These are phyloP conservation scores for Arion vulgaris DNA, from an alignment of 1,140 invertebrate genomes.

Conservation along the genomic window DNA sequence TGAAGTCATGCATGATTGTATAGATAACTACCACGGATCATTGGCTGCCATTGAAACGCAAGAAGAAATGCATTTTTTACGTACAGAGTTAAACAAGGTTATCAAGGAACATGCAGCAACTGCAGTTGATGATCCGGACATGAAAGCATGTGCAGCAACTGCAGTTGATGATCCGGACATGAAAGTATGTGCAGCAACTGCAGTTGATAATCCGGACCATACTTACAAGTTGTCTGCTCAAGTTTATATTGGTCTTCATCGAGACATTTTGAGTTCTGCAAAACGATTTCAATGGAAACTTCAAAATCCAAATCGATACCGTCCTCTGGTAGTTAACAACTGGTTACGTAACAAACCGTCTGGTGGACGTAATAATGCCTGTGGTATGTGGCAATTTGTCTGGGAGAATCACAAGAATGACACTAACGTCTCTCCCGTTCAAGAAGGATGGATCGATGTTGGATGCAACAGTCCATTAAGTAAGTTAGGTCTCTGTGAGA, in stretches of 20 bases:
- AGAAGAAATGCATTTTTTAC: neutral
- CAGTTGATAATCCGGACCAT: no score
- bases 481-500: neutral
- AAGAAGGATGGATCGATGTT: neutral
- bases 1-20: no score
- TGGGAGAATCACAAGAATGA: neutral
- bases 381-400: neutral
- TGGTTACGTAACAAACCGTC: neutral
- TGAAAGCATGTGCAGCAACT: no score
- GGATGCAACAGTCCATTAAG: neutral
- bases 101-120: no score
- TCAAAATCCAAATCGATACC: neutral
- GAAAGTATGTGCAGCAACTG: neutral
- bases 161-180: neutral
- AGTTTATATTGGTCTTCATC: neutral
- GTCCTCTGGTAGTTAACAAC: neutral
- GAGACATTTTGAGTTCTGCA: neutral
- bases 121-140: no score
- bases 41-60: neutral
- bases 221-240: no score
- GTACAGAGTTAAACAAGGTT: no score
- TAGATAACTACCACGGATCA: neutral
- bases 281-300: neutral
- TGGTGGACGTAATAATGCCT: neutral
- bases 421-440: neutral